A percentile compares a stretch with the other conserved stretches of the same genome.
Conservation (phyloP, 2,797 vertebrate genomes). For the Melanotaenia trifasciata region DNA sequence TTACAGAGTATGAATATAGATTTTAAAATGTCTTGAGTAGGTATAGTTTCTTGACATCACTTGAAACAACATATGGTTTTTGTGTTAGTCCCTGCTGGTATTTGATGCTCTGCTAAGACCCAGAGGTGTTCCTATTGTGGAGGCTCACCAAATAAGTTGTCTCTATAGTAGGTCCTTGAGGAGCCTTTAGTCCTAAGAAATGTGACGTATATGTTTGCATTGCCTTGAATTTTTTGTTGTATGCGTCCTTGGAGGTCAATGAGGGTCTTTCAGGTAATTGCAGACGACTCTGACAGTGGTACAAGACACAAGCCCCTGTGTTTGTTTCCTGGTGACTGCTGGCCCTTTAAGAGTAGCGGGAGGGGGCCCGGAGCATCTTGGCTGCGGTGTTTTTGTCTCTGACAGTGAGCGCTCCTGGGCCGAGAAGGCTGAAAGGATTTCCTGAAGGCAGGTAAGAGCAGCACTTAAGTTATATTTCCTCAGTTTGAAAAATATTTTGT, state of each 20-base stretch:
- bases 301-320: neutral
- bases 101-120: neutral
- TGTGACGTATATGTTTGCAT: neutral
- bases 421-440: constrained; percentile 72
- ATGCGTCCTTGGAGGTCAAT: neutral
- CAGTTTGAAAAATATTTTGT: neutral
- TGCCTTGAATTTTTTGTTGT: neutral
- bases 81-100: neutral
- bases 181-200: neutral
- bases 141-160: neutral
- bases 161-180: neutral
- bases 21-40: neutral
- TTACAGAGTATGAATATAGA: neutral
- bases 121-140: neutral
- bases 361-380: constrained; percentile 66
- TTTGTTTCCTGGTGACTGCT: constrained; percentile 42
- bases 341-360: constrained; percentile 83
- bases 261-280: neutral
- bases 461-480: constrained; percentile 11
- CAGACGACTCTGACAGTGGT: neutral
- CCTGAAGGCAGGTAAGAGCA: constrained; percentile 76
- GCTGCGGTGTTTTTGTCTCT: constrained; percentile 85
- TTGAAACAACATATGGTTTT: neutral
- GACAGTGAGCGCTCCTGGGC: constrained; percentile 82
- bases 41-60: neutral